Evolutionary conservation across 2,888 invertebrate species (phyloP), one percentile per base, ranked within the genome.

Genomic region (Cryptus viduatorius): DNA sequence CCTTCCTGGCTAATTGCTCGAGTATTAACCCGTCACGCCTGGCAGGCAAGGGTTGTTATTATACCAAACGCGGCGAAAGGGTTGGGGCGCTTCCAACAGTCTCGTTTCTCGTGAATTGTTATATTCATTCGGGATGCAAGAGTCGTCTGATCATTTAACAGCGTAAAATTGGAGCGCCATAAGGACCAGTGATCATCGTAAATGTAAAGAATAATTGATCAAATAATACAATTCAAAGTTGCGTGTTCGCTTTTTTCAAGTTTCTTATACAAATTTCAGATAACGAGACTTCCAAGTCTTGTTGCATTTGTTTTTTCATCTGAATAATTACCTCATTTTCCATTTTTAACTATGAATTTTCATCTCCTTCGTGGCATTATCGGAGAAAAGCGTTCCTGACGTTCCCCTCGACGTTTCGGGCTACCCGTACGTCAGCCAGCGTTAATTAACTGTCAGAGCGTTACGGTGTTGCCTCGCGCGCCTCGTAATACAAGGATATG

Each of bases 381-480:
- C 42, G n/a, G 16, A 64, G 42, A 65, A 76, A 65, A 53, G 29
- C 16, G 61, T 61, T 61, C 50, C 37, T 24, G 31, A 65, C 64
- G 65, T 75, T 61, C 48, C 12, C 64, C 42, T 16, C 24, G 65
- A 53, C 65, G 65, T 76, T 16, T 53, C 65, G 19, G 53, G 53
- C 64, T 16, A 19, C n/a, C 44, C 59, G 75, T 80, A 72, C 67
- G 71, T 83, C 80, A 79, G 71, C 31, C 56, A 14, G 19, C 69
- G 72, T 80, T 83, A 83, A 83, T 83, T 80, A 83, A 83, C 83
- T 80, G 77, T 83, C 76, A 77, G 72, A 80, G 59, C 76, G 71
- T 83, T 77, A 80, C 80, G 50, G 53, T 69, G 75, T 79, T 79
- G 48, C 61, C 71, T 83, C 68, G 44, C 50, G 50, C 37, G 37